Evolutionary conservation across 2,113 vertebrate species (phyloP).

Genomic region (Pygoscelis adeliae): DNA sequence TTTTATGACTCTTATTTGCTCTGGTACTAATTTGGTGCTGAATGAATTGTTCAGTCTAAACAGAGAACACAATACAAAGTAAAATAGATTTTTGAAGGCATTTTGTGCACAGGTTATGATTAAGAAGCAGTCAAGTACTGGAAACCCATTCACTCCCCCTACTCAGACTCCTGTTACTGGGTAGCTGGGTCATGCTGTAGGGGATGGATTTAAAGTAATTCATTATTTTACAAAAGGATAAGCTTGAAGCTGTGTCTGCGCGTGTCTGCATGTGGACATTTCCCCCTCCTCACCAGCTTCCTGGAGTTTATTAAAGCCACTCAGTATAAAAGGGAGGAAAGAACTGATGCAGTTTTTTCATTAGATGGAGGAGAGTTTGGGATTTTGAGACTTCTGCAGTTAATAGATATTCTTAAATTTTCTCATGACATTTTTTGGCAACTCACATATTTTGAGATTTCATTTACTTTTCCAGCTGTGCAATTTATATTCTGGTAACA

Average conservation of each 20-base stretch:
- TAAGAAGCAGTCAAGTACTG: not conserved
- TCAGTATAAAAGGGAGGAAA: not conserved
- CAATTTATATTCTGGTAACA: not conserved
- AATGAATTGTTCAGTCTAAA: not conserved
- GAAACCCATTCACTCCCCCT: not conserved
- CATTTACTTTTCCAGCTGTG: not conserved
- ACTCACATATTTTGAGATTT: not conserved
- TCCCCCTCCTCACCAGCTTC: not conserved
- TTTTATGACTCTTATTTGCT: not conserved
- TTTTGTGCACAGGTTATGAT: not conserved
- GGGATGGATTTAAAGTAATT: not conserved
- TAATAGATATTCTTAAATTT: not conserved
- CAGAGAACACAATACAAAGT: not conserved
- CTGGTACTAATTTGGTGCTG: not conserved
- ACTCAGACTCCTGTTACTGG: not conserved
- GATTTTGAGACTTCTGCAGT: not conserved
- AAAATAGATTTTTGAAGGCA: conserved; percentile 12
- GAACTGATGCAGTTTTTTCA: not conserved
- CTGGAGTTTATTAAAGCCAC: not conserved
- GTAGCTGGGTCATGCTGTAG: not conserved
- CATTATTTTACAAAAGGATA: conserved; percentile 6
- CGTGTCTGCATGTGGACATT: not conserved
- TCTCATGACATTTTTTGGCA: not conserved
- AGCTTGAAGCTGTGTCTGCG: not conserved
- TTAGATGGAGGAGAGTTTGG: not conserved